A percentile compares a stretch with the other conserved stretches of the same genome.
These are phyloP conservation scores for Mythimna loreyi DNA, from an alignment of 2,888 invertebrate genomes.

Conservation along the genomic window DNA sequence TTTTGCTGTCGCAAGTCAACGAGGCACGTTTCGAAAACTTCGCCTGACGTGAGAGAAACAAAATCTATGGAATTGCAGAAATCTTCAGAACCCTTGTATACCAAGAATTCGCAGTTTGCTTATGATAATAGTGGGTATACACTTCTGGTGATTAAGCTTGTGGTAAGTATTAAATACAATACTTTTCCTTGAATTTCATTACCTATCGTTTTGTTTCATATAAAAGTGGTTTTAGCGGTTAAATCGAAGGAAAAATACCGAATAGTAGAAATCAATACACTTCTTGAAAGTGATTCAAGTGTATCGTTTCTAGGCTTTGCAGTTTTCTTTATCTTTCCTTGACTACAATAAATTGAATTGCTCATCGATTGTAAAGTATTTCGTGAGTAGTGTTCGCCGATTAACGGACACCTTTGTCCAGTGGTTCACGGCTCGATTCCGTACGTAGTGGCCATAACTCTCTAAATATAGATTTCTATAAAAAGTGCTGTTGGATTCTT, in stretches of 20 bases:
- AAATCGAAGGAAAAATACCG: slow-evolving; percentile 16
- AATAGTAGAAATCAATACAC: not conserved
- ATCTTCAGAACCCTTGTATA: not conserved
- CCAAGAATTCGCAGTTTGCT: not conserved
- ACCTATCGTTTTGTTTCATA: not conserved
- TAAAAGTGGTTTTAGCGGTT: not conserved
- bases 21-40: slow-evolving; percentile 5
- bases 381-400: slow-evolving; percentile 32
- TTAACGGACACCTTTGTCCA: slow-evolving; percentile 70
- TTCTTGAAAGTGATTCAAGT: not conserved
- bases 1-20: slow-evolving; percentile 19
- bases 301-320: not conserved
- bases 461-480: slow-evolving; percentile 83
- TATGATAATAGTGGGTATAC: too few species aligned
- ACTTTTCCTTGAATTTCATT: slow-evolving; percentile 15
- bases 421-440: slow-evolving; percentile 69
- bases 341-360: not conserved
- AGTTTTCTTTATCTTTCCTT: not conserved
- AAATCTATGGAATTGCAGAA: not conserved
- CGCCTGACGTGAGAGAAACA: not conserved
- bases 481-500: slow-evolving; percentile 80
- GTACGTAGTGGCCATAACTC: slow-evolving; percentile 73
- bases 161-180: not conserved
- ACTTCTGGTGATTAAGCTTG: not conserved
- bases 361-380: slow-evolving; percentile 16